Base-by-base conservation (phyloP, 2,113 vertebrate genomes). In the Hyla sarda region DNA sequence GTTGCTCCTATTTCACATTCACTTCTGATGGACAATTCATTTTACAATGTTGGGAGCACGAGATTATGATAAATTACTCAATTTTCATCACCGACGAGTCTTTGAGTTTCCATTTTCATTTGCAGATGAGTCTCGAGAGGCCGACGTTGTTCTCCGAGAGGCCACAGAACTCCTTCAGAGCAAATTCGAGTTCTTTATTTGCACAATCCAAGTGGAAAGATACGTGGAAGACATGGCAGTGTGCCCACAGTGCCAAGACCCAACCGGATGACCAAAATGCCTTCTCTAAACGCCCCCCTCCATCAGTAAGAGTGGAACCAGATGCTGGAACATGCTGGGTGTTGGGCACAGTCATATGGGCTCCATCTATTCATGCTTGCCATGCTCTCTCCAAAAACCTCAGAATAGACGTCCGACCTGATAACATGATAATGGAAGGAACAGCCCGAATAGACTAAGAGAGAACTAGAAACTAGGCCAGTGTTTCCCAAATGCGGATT, bases 191-290 rank as follows among this genome's bases (percentile, higher is more conserved):
- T 97, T 99, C 87, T 87, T 93, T 90, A 94, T 89, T 58, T 94
- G 95, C 90, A 98, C 98, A 12, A 95, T 99, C 88, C 98, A 99
- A 92, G 96, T 98, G 11, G 98, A 99, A 88, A 90, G 56, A 48
- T 96, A 97, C 91, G 91, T 37, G 47, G 95, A 97, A 0, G 97
- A 96, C 88, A 96, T 95, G 94, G 93, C 90, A 28, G 91, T 92
- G 90, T 99, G 98, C 85, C 88, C 32, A 56, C 94, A 92, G 88
- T 98, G 97, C 91, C 95, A 94, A 88, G 95, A 95, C 87, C 96
- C 96, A 47, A 25, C 5, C 0, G 93, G 94, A 90, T 97, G 91
- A 96, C 76, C 28, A 19, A 73, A 4, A 0, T 3, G 0, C 5
- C 83, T 67, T 41, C 37, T 58, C 34, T 10, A 71, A 71, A 23